Percentiles rank a stretch among this genome's conserved stretches.
Conservation (phyloP, 2,797 vertebrate genomes). For the Betta splendens region DNA sequence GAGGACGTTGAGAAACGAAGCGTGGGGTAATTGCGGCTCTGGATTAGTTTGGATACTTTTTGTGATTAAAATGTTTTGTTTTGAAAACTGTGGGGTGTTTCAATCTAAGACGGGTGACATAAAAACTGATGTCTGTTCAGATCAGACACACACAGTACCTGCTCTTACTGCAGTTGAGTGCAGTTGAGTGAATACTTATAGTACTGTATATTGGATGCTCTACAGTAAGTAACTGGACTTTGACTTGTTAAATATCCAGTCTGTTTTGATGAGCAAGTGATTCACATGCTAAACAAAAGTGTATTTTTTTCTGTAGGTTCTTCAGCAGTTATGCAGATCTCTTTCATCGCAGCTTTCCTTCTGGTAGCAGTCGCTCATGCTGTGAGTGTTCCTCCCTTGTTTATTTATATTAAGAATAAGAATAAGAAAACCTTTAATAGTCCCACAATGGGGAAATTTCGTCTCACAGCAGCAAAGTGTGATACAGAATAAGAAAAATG, state of each 20-base stretch:
- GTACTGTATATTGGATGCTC: not conserved
- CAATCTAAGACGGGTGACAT: constrained; percentile 30
- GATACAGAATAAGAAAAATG: no score
- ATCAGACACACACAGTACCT: constrained; percentile 3
- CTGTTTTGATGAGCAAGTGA: not conserved
- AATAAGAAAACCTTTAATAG: no score
- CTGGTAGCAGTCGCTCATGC: constrained; percentile 47
- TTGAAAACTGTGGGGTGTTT: constrained; percentile 24
- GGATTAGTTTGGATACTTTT: constrained; percentile 12
- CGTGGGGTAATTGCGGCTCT: constrained; percentile 16
- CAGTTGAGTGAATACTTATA: constrained; percentile 19
- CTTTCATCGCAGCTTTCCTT: constrained; percentile 47
- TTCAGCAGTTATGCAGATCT: constrained; percentile 36
- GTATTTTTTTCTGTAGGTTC: constrained; percentile 11
- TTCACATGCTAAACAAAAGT: rapidly evolving
- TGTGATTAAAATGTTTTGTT: constrained; percentile 14
- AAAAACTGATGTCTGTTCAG: constrained; percentile 3
- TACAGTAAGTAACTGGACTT: not conserved
- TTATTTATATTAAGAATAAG: no score
- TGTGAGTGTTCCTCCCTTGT: constrained; percentile 54
- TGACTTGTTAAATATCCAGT: not conserved
- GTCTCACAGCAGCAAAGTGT: no score
- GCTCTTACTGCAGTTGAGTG: not conserved
- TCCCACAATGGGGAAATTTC: no score
- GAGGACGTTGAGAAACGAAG: not conserved